Evolutionary conservation across 1,140 invertebrate genomes (phyloP), one percentile per base, ranked within the genome.

Genomic region (Chymomyza costata): DNA sequence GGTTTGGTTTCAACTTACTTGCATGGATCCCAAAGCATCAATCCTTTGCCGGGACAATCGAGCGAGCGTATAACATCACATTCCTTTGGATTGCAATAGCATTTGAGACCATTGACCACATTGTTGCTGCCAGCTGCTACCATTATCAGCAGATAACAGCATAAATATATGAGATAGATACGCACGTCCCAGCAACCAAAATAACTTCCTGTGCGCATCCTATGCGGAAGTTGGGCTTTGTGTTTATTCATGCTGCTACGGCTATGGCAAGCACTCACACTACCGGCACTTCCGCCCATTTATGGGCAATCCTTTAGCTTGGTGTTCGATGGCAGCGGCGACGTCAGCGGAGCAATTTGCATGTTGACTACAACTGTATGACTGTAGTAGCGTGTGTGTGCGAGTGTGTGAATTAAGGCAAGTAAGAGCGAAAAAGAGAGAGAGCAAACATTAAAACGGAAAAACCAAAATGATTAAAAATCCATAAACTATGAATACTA

Each of bases 11-110:
- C 16, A 38, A 83, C 87, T 87, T 82, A 88, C 87, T 87, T 87
- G 87, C 87, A 88, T 13, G 87, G 87, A 81, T 88, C 87, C 87
- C 87, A 88, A 3, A 88, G 84, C 55, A 88, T 85, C n/a, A 88
- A 73, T 16, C 87, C 87, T 48, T 88, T 83, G 49, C 87, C 87
- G 15, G 87, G 87, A 73, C 87, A 88, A 70, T 88, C 87, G 28
- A 86, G 73, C 25, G 87, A 81, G 54, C 87, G 86, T 73, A 88
- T 84, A 49, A 87, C 86, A 63, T 88, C 87, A 76, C 87, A 88
- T 83, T 88, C 87, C 54, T 87, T 84, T 19, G 81, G 86, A 82
- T 88, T 88, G 82, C 87, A 88, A 65, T 87, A 87, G 83, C 87
- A 88, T 70, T 84, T 85, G 58, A 85, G 65, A 52, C 81, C 83